Percentiles rank a stretch among this genome's conserved stretches.
phyloP scores from a whole-genome alignment of 2,797 vertebrate species.

The Fistularia commersonii region DNA sequence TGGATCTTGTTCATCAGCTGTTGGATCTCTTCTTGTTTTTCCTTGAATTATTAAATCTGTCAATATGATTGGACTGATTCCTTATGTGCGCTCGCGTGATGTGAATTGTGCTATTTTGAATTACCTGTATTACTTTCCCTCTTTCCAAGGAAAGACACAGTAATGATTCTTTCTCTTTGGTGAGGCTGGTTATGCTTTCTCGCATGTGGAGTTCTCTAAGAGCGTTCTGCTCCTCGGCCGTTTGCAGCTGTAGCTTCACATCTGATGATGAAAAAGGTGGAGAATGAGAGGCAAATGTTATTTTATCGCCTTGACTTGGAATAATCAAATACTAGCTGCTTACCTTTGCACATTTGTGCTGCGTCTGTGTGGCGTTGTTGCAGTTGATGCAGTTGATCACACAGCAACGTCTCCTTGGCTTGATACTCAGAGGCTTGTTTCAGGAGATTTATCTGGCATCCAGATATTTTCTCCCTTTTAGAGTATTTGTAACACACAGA shows the following conservation, averaged over 20 bases:
- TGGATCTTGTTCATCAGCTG: slow-evolving; percentile 58
- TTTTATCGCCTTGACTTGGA: not conserved
- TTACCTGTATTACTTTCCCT: slow-evolving; percentile 72
- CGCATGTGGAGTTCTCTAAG: slow-evolving; percentile 40
- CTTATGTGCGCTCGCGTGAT: not conserved
- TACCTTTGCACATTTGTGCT: slow-evolving; percentile 56
- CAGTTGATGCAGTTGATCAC: slow-evolving; percentile 48
- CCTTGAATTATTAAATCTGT: slow-evolving; percentile 43
- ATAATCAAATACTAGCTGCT: not conserved
- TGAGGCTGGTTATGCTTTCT: slow-evolving; percentile 47
- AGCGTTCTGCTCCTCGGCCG: slow-evolving; percentile 42
- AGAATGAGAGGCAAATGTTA: not conserved
- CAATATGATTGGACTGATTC: not conserved
- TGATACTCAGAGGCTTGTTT: slow-evolving; percentile 57
- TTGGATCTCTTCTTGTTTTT: slow-evolving; percentile 67
- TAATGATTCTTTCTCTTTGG: slow-evolving; percentile 65
- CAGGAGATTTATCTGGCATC: slow-evolving; percentile 51
- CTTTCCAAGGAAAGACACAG: slow-evolving; percentile 62
- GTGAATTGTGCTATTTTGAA: not conserved
- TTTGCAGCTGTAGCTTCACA: slow-evolving; percentile 58
- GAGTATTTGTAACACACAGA: too few relatives aligned
- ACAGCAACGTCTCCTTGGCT: slow-evolving; percentile 45
- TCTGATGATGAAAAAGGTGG: slow-evolving; percentile 46
- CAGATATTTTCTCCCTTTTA: slow-evolving; percentile 54
- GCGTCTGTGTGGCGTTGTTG: slow-evolving; percentile 56